phyloP scores from a whole-genome alignment of 2,113 vertebrate species.

The Balaeniceps rex region DNA sequence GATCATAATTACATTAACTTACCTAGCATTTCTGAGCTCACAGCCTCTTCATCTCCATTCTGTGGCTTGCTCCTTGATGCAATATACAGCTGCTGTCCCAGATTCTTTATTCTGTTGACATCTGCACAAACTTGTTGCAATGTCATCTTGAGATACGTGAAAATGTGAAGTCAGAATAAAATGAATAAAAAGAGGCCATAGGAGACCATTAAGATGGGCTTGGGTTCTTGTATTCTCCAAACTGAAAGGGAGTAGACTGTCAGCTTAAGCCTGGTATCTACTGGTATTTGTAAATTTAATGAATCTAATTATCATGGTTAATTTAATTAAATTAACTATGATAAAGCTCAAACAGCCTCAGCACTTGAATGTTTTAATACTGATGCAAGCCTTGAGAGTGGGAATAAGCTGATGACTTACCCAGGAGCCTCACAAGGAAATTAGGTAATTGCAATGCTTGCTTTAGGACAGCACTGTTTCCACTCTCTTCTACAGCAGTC shows the following conservation, averaged over 20 bases:
- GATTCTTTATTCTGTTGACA: conserved; percentile 81
- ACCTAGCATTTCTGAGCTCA: conserved; percentile 9
- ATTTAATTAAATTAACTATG: background rate
- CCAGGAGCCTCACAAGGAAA: background rate
- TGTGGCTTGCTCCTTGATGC: conserved; percentile 71
- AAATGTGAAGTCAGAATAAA: background rate
- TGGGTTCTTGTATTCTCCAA: background rate
- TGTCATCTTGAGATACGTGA: conserved; percentile 65
- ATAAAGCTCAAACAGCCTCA: background rate
- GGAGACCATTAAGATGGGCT: background rate
- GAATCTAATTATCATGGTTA: background rate
- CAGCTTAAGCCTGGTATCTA: background rate
- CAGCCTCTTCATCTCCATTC: background rate
- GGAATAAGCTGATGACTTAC: background rate
- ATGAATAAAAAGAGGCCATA: background rate
- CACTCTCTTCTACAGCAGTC: background rate
- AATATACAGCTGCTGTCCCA: conserved; percentile 79
- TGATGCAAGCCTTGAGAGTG: background rate
- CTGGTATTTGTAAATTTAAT: background rate
- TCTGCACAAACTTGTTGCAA: conserved; percentile 83
- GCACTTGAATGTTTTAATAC: background rate
- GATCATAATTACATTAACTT: background rate
- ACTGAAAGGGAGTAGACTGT: background rate
- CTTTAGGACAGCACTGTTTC: background rate
- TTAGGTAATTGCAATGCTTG: background rate